A percentile compares a stretch with the other conserved stretches of the same genome.
phyloP scores from a whole-genome alignment of 1,140 invertebrate species.

The Heliconius hewitsoni region DNA sequence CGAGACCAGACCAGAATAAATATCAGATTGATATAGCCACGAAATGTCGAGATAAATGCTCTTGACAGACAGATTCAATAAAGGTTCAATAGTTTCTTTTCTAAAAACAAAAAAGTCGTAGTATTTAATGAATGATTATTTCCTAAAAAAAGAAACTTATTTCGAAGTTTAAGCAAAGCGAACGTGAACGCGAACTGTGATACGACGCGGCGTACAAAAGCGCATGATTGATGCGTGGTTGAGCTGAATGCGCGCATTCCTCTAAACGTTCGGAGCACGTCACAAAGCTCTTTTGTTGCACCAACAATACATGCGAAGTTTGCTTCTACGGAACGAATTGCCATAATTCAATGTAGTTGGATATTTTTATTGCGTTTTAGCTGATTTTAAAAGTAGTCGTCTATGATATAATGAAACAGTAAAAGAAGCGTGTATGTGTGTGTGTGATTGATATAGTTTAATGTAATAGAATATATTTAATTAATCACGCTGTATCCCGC shows the following conservation, averaged over 20 bases:
- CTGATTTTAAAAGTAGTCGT: neutral
- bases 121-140: neutral
- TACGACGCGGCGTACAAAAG: conserved; percentile 33
- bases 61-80: too few species aligned
- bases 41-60: too few species aligned
- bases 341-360: neutral
- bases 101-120: neutral
- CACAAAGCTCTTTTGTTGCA: conserved; percentile 33
- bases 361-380: neutral
- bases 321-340: conserved; percentile 21
- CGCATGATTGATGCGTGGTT: conserved; percentile 40
- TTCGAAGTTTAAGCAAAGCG: conserved; percentile 19
- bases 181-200: conserved; percentile 19
- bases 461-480: too few species aligned
- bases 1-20: too few species aligned
- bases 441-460: too few species aligned
- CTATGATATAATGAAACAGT: too few species aligned
- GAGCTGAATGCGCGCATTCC: conserved; percentile 39
- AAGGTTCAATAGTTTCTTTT: too few species aligned
- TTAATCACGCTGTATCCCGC: too few species aligned
- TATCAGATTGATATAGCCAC: too few species aligned
- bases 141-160: neutral
- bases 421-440: neutral
- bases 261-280: conserved; percentile 31
- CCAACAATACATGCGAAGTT: conserved; percentile 19